Evolutionary conservation across 2,888 invertebrate species (phyloP), one percentile per base, ranked within the genome.

Genomic region (Andrena bicolor): DNA sequence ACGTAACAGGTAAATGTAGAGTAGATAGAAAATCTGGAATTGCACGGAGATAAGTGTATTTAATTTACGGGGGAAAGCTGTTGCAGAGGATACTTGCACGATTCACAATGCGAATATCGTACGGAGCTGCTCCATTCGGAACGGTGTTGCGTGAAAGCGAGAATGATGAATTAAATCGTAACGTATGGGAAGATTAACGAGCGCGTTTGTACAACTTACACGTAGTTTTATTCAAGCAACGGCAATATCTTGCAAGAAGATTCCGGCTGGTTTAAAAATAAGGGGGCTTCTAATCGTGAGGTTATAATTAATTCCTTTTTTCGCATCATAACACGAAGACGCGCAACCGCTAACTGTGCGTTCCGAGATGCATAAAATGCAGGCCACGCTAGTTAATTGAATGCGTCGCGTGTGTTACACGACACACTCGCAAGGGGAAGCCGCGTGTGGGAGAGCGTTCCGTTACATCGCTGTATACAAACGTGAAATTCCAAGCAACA

Each of bases 291-390:
- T 81, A 83, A 86, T 83, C 88, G 83, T 65, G 76, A 90, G 90
- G 90, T 91, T 91, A 91, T 89, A 88, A 89, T 89, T 90, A 90
- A 89, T 80, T 83, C 82, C 82, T 83, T 84, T 41, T 86, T 87
- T 87, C 85, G 88, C 85, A 87, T 88, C 86, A 84, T 87, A 90
- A 87, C 84, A 86, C 70, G 81, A 69, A 80, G 88, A 90, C 74
- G 78, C 83, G 74, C 41, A 65, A 77, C 70, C 60, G 32, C 69
- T 65, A 41, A 53, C 53, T 5, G 85, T 56, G 66, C 68, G 86
- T 91, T 91, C 91, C 49, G 16, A 88, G 85, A 89, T 26, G 32
- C 84, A 85, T 83, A 73, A 65, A 73, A 60, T 63, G 28, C 32
- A 76, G 61, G 58, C 91, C 91, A 91, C 91, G 91, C 90, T 88